phyloP scores from a whole-genome alignment of 2,888 invertebrate genomes.

The Spilarctia lutea region DNA sequence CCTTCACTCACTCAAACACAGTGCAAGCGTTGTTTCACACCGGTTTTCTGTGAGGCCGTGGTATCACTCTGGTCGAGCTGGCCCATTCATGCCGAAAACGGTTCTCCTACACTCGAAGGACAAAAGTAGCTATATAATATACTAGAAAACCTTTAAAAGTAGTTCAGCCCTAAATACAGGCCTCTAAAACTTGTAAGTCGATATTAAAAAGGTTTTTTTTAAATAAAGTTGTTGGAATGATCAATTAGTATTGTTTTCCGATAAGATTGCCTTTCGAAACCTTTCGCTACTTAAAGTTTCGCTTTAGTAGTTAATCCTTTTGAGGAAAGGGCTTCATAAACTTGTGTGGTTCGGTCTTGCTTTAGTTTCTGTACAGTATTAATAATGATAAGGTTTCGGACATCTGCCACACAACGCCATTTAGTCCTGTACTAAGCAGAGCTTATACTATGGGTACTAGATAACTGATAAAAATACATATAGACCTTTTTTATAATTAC shows the following conservation, averaged over 20 bases:
- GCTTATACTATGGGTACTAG: too few species aligned
- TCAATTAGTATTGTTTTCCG: background rate
- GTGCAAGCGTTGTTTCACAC: too few species aligned
- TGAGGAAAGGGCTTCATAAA: background rate
- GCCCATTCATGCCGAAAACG: too few species aligned
- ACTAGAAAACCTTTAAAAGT: background rate
- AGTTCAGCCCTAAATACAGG: background rate
- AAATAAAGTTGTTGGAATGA: constrained; percentile 4
- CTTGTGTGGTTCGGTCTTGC: background rate
- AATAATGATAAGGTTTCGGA: too few species aligned
- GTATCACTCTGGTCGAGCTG: too few species aligned
- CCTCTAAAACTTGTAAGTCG: background rate
- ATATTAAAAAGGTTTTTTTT: background rate
- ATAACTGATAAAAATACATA: too few species aligned
- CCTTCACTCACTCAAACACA: too few species aligned
- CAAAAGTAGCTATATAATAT: background rate
- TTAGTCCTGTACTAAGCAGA: too few species aligned
- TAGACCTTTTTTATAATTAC: too few species aligned
- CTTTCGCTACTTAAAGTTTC: background rate
- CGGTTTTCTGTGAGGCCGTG: too few species aligned
- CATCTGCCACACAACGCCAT: too few species aligned
- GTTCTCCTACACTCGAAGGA: too few species aligned
- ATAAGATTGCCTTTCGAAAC: background rate
- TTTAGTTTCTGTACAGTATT: background rate
- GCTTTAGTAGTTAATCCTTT: background rate